Percentiles rank a stretch among this genome's conserved stretches.
These are phyloP conservation scores for Rhagonycha lutea DNA, from an alignment of 2,888 invertebrate species.

Conservation along the genomic window DNA sequence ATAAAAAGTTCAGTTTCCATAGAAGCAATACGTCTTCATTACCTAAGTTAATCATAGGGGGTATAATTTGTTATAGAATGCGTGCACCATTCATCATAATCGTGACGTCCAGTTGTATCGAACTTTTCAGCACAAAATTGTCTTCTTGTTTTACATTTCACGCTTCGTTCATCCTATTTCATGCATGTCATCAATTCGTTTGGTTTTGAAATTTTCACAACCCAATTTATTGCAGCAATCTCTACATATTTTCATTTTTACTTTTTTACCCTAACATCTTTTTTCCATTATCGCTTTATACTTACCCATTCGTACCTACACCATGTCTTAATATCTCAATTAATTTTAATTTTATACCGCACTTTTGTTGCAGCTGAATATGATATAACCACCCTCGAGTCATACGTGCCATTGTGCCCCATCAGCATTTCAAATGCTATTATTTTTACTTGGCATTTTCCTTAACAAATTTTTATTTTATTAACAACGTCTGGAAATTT, in stretches of 20 bases:
- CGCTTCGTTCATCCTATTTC: neutral
- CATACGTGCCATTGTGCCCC: too few relatives aligned
- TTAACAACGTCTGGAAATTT: too few relatives aligned
- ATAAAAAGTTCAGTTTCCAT: neutral
- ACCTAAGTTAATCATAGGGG: neutral
- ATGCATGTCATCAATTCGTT: neutral
- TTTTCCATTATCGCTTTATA: neutral
- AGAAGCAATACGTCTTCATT: neutral
- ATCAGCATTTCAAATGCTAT: too few relatives aligned
- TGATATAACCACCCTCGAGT: too few relatives aligned
- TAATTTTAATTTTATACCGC: neutral
- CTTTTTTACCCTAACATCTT: neutral
- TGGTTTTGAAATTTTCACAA: neutral
- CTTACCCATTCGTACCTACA: neutral
- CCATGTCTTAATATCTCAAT: neutral
- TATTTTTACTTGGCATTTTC: too few relatives aligned
- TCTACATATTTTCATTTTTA: neutral
- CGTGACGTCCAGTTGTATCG: neutral
- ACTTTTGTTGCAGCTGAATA: too few relatives aligned
- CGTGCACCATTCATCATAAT: neutral
- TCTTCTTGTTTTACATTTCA: neutral
- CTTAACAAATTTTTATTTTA: too few relatives aligned
- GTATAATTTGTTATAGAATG: neutral
- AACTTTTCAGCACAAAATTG: neutral
- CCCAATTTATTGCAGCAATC: neutral